Percentiles rank a stretch among this genome's conserved stretches.
Conservation (phyloP, 2,113 vertebrate genomes). For the Emydocephalus ijimae region DNA sequence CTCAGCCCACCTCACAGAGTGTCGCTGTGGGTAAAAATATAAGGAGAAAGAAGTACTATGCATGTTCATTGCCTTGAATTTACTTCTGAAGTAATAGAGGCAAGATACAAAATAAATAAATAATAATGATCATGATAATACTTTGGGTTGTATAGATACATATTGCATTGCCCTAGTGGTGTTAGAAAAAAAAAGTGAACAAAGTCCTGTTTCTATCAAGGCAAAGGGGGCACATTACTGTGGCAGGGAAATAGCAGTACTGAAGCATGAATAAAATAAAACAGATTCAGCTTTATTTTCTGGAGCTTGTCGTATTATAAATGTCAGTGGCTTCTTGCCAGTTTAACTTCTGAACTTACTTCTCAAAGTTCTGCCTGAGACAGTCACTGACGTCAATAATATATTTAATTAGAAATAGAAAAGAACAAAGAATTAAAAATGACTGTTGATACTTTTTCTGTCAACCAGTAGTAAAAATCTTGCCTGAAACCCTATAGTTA, state of each 20-base stretch:
- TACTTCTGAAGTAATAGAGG: neutral
- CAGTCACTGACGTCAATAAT: constrained; percentile 18
- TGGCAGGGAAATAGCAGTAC: neutral
- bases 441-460: constrained; percentile 2
- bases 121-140: neutral
- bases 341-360: constrained; percentile 21
- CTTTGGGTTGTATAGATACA: neutral
- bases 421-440: constrained; percentile 25
- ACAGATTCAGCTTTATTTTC: constrained; percentile 17
- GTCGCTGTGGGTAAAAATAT: no score
- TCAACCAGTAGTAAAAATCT: constrained; percentile 11
- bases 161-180: neutral
- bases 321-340: constrained; percentile 21
- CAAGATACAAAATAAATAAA: neutral
- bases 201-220: constrained; percentile 7
- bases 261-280: constrained; percentile 9
- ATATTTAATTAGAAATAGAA: constrained; percentile 27
- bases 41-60: no score
- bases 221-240: neutral
- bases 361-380: constrained; percentile 10
- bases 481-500: neutral
- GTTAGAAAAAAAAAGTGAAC: neutral
- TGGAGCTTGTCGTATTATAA: neutral
- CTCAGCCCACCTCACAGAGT: no score
- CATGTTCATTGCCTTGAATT: no score